Base-by-base conservation (phyloP, 2,113 vertebrate species). In the Podilymbus podiceps region DNA sequence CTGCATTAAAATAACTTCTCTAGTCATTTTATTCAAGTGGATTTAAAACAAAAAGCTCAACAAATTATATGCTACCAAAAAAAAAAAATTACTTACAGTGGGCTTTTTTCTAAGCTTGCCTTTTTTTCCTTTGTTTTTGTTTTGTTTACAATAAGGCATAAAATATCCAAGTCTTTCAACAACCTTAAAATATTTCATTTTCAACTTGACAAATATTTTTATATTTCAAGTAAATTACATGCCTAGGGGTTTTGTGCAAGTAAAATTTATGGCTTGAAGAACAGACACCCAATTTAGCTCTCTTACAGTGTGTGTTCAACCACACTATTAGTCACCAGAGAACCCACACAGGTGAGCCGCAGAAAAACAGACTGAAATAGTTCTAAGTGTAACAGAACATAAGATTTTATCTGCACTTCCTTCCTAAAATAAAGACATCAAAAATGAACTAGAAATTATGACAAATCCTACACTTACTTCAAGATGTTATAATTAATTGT, bases 341-440 rank as follows among this genome's bases (percentile, higher is more conserved):
- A 88, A 60, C 15, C n/a, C 42, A 77, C 75, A 77, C 12, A 89
- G 60, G 79, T 63, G 47, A 89, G 69, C 56, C 12, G 0, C 40
- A 73, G 69, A 93, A 92, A 92, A 92, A 8, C 27, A 88, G 47
- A 63, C 79, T 42, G 21, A 96, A 94, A 94, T 33, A 84, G 33
- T 55, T 64, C 1, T 20, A 88, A 82, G 11, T 10, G 18, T 4
- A 69, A 67, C 35, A 59, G 28, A 85, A 74, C 1, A 3, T 24
- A n/a, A 88, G 75, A 88, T 80, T 74, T 94, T 96, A 92, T 84
- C 53, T 69, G 35, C n/a, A 62, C 28, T 95, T 93, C 93, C 82
- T 92, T 95, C 74, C 62, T 81, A 94, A 85, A 52, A 93, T 7
- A 62, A 66, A 56, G 59, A 21, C 42, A 91, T 53, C 16, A 66